These are phyloP conservation scores for Tuberolachnus salignus DNA, from an alignment of 2,888 invertebrate genomes.

Conservation along the genomic window DNA sequence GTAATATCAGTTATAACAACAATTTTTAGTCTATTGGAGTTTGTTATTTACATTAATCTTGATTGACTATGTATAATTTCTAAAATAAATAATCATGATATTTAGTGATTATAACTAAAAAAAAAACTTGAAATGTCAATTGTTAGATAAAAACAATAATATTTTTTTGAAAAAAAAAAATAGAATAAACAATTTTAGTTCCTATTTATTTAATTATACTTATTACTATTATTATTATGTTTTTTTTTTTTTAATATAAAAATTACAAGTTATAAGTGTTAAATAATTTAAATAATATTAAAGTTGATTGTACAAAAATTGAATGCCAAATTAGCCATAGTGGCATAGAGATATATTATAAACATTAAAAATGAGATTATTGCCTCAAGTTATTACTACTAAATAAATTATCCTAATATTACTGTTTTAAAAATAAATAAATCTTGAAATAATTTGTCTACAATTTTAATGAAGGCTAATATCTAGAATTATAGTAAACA, in stretches of 20 bases:
- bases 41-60: not conserved
- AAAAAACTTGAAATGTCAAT: conserved; percentile 33
- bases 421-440: not conserved
- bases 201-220: conserved; percentile 37
- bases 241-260: conserved; percentile 4
- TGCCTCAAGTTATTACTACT: not conserved
- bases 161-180: not conserved
- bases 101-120: not conserved
- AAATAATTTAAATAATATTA: not conserved
- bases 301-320: conserved; percentile 7
- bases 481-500: not conserved
- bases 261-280: not conserved
- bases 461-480: not conserved
- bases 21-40: not conserved
- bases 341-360: not conserved
- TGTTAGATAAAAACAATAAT: not conserved
- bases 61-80: not conserved
- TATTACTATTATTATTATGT: conserved; percentile 2
- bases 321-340: not conserved
- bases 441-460: not conserved
- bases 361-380: not conserved
- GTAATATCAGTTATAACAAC: not conserved
- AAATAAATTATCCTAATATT: conserved; percentile 1
- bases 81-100: no score
- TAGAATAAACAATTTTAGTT: conserved; percentile 34